Evolutionary conservation across 1,140 invertebrate species (phyloP), one percentile per base, ranked within the genome.

Genomic region (Drosophila sturtevanti): DNA sequence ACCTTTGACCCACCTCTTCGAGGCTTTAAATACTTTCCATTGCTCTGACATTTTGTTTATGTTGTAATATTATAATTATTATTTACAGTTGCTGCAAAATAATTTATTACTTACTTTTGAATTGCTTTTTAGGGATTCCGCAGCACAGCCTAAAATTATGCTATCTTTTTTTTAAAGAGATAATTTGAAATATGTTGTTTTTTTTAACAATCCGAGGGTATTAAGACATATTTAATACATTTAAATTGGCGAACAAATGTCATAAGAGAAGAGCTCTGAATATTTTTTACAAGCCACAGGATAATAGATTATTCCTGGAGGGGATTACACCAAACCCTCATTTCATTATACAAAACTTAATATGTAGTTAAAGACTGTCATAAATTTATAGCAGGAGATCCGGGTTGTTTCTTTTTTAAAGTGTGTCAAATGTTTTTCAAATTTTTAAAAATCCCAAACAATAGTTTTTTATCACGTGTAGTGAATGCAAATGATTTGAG

Each of bases 401-500:
- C 41, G 35, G 34, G 16, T 22, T 31, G 27, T 6, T 31, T 3
- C 21, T n/a, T 35, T 35, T 52, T 27, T 56, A 58, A 68, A 70
- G 63, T 68, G 63, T 68, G 81, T 63, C 44, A 64, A 52, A 71
- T 55, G 56, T 35, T 68, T 58, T 12, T 24, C 1, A 27, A 59
- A 76, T 60, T 86, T 79, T 79, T 70, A n/a, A 60, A 86, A 86
- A 87, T 76, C 71, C 56, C 65, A 76, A 65, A 82, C 75, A 86
- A 72, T 68, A 79, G 68, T 79, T 72, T 65, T 60, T 4, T 63
- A 74, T 82, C 79, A 86, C 79, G 82, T 87, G 82, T 67, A 67
- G 34, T 61, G 44, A 48, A 54, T 38, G 58, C 21, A 22, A 21
- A 27, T 48, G 41, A 34, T 41, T 41, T 58, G 35, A 37, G 27